Evolutionary conservation across 1,140 invertebrate genomes (phyloP), one percentile per base, ranked within the genome.

Genomic region (Listronotus bonariensis): DNA sequence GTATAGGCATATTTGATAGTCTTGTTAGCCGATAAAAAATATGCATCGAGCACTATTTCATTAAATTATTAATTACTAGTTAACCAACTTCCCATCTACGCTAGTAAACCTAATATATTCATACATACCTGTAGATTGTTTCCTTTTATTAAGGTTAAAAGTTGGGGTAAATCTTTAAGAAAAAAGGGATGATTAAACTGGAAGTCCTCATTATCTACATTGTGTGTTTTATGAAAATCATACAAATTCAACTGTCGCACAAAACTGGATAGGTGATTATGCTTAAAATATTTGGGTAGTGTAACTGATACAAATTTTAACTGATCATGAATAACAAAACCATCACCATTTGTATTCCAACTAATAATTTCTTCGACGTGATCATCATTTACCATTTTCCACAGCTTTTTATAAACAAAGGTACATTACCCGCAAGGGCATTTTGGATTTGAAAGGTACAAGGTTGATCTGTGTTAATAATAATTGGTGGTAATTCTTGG

Each of bases 241-340:
- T 73, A 73, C 36, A 73, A 61, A 52, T 73, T 71, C 36, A 73
- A 57, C 51, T 73, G 71, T 38, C 71, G 51, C 6, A 71, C 64
- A 53, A 73, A 73, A 60, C 71, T 73, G 12, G 67, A 48, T 43
- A 73, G 42, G 40, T 73, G 70, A 45, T 69, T 73, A 51, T 73
- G 71, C 40, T 71, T 73, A 20, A 73, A 73, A 60, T 71, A 73
- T 31, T 63, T 62, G 6, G 71, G 69, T 15, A 73, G 62, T 26
- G 68, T 58, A 56, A 69, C 38, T 11, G 62, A 53, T 11, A 69
- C 65, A 52, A 73, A 71, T 11, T 55, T 14, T 3, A 69, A 48
- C 54, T 71, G 67, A 31, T 73, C 65, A 10, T 65, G 59, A 11
- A 73, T 73, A n/a, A 71, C 48, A 51, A 73, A 71, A 18, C 69